phyloP scores from a whole-genome alignment of 92 coral and sea anemone genomes.

The Palythoa grandis region DNA sequence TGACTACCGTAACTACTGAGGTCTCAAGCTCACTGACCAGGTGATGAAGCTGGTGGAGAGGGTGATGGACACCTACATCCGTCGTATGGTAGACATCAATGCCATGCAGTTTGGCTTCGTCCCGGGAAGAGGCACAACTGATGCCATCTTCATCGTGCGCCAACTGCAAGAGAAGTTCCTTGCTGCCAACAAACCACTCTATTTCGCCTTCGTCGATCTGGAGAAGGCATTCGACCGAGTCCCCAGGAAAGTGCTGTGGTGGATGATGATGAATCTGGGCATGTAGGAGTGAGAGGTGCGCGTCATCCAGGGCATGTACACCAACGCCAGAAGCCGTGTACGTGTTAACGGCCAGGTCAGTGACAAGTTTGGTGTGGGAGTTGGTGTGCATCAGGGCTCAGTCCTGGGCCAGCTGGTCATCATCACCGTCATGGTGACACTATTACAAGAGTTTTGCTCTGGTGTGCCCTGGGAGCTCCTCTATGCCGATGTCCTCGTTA shows the following conservation, averaged over 20 bases:
- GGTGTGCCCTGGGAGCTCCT: not conserved
- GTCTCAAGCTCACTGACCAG: too few species aligned
- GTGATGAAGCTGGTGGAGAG: too few species aligned
- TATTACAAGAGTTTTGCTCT: too few species aligned
- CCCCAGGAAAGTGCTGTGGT: not conserved
- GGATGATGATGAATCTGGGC: not conserved
- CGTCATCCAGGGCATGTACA: not conserved
- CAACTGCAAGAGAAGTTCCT: not conserved
- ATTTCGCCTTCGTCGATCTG: not conserved
- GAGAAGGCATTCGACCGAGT: not conserved
- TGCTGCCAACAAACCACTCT: not conserved
- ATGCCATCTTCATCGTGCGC: not conserved
- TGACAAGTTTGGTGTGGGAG: not conserved
- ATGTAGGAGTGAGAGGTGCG: not conserved
- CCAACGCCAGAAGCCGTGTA: not conserved
- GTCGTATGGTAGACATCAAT: not conserved
- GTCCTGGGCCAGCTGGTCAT: too few species aligned
- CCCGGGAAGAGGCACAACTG: not conserved
- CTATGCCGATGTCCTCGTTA: constrained; percentile 16
- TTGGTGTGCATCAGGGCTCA: not conserved
- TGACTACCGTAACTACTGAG: too few species aligned
- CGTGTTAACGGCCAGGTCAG: not conserved
- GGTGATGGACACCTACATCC: not conserved
- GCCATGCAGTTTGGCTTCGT: too few species aligned
- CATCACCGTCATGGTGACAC: too few species aligned